Conservation (phyloP, 2,888 invertebrate genomes). For the Agrilus mali region DNA sequence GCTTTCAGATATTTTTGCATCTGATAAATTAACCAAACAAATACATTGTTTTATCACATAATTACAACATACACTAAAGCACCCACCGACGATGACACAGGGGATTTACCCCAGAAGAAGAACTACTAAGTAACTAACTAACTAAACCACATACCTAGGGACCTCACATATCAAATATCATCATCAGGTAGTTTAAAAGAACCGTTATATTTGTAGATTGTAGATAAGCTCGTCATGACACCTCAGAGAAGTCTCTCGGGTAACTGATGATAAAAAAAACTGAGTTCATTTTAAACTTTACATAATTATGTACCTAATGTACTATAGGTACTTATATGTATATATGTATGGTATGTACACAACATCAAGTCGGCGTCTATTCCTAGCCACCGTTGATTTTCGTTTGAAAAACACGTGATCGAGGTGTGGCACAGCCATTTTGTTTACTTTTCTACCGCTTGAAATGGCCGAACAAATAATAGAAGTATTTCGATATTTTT, state of each 20-base stretch:
- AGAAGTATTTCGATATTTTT: too few relatives aligned
- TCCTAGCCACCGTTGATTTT: neutral
- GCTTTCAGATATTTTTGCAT: too few relatives aligned
- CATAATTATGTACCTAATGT: neutral
- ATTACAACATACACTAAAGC: too few relatives aligned
- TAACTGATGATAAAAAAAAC: constrained; percentile 11
- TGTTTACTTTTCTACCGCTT: constrained; percentile 3
- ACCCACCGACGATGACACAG: too few relatives aligned
- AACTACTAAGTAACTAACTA: too few relatives aligned
- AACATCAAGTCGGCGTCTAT: too few relatives aligned
- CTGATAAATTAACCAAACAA: too few relatives aligned
- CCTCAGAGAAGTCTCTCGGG: constrained; percentile 10
- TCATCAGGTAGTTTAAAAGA: constrained; percentile 2
- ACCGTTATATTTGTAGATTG: constrained; percentile 9
- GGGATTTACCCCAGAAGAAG: too few relatives aligned
- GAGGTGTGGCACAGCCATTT: constrained; percentile 12
- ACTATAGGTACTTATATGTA: constrained; percentile 4
- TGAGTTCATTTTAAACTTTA: constrained; percentile 4
- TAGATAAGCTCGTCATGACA: constrained; percentile 12
- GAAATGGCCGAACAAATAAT: too few relatives aligned
- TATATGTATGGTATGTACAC: neutral
- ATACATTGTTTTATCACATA: too few relatives aligned
- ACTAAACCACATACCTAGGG: too few relatives aligned
- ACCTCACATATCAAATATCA: too few relatives aligned
- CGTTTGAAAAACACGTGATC: constrained; percentile 10